Evolutionary conservation across 2,888 invertebrate genomes (phyloP).

Genomic region (Capitulum mitella): DNA sequence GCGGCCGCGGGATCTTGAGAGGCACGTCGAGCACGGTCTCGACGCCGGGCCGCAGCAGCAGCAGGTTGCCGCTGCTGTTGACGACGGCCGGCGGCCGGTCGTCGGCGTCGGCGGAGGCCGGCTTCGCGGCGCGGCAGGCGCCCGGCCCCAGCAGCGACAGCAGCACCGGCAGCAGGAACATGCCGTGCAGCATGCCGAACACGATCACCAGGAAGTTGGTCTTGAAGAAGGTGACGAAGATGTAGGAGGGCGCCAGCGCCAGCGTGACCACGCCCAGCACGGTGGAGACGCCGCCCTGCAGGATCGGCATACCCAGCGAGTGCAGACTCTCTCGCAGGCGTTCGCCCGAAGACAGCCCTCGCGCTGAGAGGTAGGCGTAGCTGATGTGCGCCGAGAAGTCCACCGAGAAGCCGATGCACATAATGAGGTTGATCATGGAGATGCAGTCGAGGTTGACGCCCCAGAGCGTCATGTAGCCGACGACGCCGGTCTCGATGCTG

Average conservation of each 20-base stretch:
- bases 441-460: slow-evolving; percentile 44
- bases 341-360: slow-evolving; percentile 39
- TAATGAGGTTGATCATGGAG: slow-evolving; percentile 47
- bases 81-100: not conserved
- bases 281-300: slow-evolving; percentile 45
- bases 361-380: slow-evolving; percentile 44
- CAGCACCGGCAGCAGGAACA: too few relatives aligned
- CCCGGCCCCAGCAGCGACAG: too few relatives aligned
- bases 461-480: slow-evolving; percentile 48
- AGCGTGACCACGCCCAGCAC: slow-evolving; percentile 45
- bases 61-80: not conserved
- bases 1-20: slow-evolving; percentile 31
- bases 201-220: slow-evolving; percentile 46
- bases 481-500: slow-evolving; percentile 44
- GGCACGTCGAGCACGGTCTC: not conserved
- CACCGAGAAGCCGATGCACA: slow-evolving; percentile 45
- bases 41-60: not conserved
- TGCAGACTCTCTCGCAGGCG: slow-evolving; percentile 43
- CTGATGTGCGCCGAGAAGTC: slow-evolving; percentile 47
- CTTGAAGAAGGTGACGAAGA: slow-evolving; percentile 47
- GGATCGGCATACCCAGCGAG: slow-evolving; percentile 45
- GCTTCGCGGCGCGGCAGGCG: too few relatives aligned
- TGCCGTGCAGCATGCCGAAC: slow-evolving; percentile 42
- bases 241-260: slow-evolving; percentile 45
- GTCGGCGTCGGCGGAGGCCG: not conserved